Evolutionary conservation across 2,888 invertebrate genomes (phyloP), one percentile per base, ranked within the genome.

Genomic region (Chromoteleia sp.): DNA sequence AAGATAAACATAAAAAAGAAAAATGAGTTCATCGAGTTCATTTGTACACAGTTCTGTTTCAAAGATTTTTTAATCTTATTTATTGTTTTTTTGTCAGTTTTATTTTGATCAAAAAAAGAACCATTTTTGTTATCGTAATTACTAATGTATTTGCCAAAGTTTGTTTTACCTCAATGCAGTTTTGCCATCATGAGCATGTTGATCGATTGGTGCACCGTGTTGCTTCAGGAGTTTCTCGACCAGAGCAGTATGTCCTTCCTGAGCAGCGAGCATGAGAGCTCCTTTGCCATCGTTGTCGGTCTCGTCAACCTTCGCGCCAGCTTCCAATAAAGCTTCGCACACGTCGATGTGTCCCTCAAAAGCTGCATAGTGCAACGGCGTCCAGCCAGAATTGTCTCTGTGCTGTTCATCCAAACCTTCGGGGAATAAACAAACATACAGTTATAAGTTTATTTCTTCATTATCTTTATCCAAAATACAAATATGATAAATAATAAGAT

Each of bases 351-450:
- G 98, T 8, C 98, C 96, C 93, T 99, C 98, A 90, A 98, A 98
- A 10, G 98, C 97, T 0, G 98, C 96, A 90, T 99, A 98, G 90
- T 99, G 98, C 65, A 99, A 92, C 0, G 99, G 98, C 0, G 99
- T 98, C 99, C 98, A 99, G 0, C 99, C 98, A 0, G 97, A 97
- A 92, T 98, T 98, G 90, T 99, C 99, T 15, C 97, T 93, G 88
- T 97, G 97, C 79, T 96, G 96, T 86, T 97, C 97, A 87, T 97
- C 97, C 52, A 97, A 90, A 0, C 97, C 93, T 93, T 25, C 8
- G 21, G 21, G 21, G 12, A 61, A 21, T 29, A 71, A 63, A 58
- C 54, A 30, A 70, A 12, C 12, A 15, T 4, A 6, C 12, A 25
- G 52, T 12, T 52, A 29, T 30, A 52, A 6, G 12, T 45, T 45